Conservation (phyloP, 2,888 invertebrate species). For the Endotricha flammealis region DNA sequence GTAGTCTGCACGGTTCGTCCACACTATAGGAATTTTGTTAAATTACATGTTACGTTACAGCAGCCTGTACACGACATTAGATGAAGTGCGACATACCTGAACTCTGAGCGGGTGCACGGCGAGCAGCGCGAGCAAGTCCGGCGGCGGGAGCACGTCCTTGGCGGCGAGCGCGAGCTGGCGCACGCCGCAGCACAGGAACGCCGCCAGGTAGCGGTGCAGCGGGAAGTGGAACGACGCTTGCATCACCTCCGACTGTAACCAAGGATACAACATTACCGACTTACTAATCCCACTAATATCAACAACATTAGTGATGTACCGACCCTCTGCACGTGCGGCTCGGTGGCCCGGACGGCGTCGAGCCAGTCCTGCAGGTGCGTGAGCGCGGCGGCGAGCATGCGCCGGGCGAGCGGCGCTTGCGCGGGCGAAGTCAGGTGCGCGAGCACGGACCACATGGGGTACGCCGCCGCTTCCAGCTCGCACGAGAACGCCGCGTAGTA, state of each 20-base stretch:
- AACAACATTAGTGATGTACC: too few species aligned
- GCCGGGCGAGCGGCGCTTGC: conserved; percentile 85
- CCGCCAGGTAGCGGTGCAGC: conserved; percentile 92
- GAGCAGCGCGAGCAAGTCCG: conserved; percentile 86
- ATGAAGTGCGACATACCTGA: conserved; percentile 82
- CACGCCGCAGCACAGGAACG: conserved; percentile 85
- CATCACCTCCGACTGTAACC: conserved; percentile 84
- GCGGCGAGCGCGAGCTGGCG: conserved; percentile 87
- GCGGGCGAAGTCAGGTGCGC: conserved; percentile 88
- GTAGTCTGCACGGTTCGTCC: too few species aligned
- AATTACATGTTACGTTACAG: too few species aligned
- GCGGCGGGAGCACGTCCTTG: conserved; percentile 87
- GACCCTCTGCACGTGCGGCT: conserved; percentile 75
- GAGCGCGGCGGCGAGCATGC: conserved; percentile 87
- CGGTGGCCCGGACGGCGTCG: conserved; percentile 86
- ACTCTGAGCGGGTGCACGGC: conserved; percentile 95
- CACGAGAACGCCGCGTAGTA: conserved; percentile 99
- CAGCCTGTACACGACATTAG: too few species aligned
- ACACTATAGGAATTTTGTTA: too few species aligned
- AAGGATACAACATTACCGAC: too few species aligned
- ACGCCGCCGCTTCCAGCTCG: conserved; percentile 97
- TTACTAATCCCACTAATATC: too few species aligned
- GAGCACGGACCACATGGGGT: conserved; percentile 98
- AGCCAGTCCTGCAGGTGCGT: conserved; percentile 92
- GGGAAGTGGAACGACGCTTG: conserved; percentile 98